phyloP scores from a whole-genome alignment of 2,888 invertebrate genomes.

The Andrena trimmerana region DNA sequence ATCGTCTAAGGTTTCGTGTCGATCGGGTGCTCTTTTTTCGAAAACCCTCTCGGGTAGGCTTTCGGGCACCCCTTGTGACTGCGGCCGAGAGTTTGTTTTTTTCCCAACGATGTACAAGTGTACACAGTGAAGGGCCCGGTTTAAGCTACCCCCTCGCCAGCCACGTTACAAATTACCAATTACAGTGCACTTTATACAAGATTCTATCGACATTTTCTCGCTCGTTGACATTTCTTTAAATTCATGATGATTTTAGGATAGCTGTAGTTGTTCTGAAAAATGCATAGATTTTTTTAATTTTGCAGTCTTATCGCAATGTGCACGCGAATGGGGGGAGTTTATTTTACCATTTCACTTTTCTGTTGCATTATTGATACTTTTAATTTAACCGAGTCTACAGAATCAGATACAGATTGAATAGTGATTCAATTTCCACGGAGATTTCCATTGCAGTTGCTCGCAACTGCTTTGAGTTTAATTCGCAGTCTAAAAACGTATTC shows the following conservation, averaged over 20 bases:
- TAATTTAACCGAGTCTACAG: neutral
- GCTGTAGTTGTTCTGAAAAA: neutral
- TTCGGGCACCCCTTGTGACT: neutral
- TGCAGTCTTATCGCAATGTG: neutral
- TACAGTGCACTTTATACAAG: neutral
- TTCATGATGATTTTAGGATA: neutral
- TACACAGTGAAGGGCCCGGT: neutral
- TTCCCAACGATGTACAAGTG: neutral
- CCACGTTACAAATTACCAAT: neutral
- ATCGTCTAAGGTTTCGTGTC: slow-evolving; percentile 49
- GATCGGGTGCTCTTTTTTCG: slow-evolving; percentile 29
- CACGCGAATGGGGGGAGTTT: neutral
- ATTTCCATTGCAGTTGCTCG: slow-evolving; percentile 17
- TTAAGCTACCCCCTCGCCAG: neutral
- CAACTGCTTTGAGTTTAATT: slow-evolving; percentile 38
- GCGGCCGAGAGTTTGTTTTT: neutral
- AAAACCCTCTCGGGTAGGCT: neutral
- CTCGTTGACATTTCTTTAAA: neutral
- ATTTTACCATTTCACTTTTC: neutral
- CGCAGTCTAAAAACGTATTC: slow-evolving; percentile 56
- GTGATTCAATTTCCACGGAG: slow-evolving; percentile 47
- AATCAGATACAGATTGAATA: slow-evolving; percentile 1
- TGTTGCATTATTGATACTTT: neutral
- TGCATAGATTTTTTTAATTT: neutral
- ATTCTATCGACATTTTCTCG: neutral